Conservation (phyloP, 2,113 vertebrate genomes). For the Otis tarda region DNA sequence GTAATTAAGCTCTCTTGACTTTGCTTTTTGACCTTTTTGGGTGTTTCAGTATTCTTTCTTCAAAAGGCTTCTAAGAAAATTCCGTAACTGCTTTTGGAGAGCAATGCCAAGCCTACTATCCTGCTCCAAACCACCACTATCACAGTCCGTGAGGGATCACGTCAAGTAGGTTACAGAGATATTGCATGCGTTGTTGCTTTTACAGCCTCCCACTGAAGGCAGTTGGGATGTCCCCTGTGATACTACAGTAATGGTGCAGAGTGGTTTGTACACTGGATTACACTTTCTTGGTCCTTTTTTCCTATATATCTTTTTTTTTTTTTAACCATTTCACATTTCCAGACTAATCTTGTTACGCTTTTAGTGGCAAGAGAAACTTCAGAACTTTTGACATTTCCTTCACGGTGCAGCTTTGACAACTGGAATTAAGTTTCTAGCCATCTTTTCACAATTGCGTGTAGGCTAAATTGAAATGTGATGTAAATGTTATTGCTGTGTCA, state of each 20-base stretch:
- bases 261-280: background rate
- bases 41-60: background rate
- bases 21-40: background rate
- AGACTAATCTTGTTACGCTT: background rate
- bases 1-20: background rate
- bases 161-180: background rate
- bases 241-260: background rate
- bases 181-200: background rate
- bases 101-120: background rate
- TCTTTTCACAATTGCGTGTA: background rate
- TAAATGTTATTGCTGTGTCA: background rate
- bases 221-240: background rate
- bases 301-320: background rate
- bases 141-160: fast-evolving
- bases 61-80: background rate
- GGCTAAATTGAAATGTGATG: background rate
- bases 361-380: background rate
- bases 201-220: background rate
- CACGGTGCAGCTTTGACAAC: background rate
- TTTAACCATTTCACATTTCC: background rate
- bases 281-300: background rate
- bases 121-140: background rate
- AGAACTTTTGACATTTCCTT: background rate
- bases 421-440: background rate
- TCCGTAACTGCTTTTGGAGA: background rate